Base-by-base conservation (phyloP, 1,140 invertebrate species). In the Octopus sinensis region DNA sequence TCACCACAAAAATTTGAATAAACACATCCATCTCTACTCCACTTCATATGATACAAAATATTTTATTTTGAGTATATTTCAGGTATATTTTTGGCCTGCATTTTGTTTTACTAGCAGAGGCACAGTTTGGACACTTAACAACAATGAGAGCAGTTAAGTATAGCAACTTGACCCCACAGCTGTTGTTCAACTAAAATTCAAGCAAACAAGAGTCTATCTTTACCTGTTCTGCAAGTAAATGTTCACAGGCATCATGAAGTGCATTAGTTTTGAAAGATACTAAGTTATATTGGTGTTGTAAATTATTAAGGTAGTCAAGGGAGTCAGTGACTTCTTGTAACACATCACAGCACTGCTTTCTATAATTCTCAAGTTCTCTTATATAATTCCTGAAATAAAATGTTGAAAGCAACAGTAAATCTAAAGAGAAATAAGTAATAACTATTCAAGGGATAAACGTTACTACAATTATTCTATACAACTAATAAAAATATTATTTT, bases 181-280 rank as follows among this genome's bases (percentile, higher is more conserved):
- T 43, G 30, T 43, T 43, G 30, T 43, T 43, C 30, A 43, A 43
- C 30, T 43, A 43, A 43, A 43, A 43, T 43, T 43, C 30, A 43
- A 43, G 30, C 30, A 43, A 43, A 43, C 30, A 43, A 43, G 30
- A 43, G 30, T 43, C 0, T 43, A 2, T 43, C 30, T 56, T 73
- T 81, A 93, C 92, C 91, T 98, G 96, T 89, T 98, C 95, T 5
- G 94, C 94, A 68, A 97, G 93, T 10, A 98, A 90, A 88, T 97
- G 94, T 88, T 97, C 96, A 90, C 96, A 98, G 75, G 95, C 95
- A 83, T 94, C 93, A 88, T 98, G 96, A 4, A 98, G 90, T 5
- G 95, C 95, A 88, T 95, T 96, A 4, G 96, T 98, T 92, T 97
- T 98, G 80, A 94, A 93, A 4, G 96, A 96, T 1, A 97, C 96